phyloP scores from a whole-genome alignment of 2,113 vertebrate species.

The Muntiacus muntjak region DNA sequence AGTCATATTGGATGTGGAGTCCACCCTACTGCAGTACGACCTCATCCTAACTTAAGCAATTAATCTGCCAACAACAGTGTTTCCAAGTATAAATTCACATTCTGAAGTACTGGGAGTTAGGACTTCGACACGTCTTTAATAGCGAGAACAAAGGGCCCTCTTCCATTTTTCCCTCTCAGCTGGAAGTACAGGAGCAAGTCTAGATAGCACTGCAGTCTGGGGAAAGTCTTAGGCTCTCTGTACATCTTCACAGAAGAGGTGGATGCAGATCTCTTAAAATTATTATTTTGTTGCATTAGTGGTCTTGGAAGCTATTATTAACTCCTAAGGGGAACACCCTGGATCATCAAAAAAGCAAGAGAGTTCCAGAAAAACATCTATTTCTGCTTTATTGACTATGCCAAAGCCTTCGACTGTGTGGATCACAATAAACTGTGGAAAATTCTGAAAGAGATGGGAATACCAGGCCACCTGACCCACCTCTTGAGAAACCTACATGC shows the following conservation, averaged over 20 bases:
- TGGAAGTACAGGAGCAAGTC: not conserved
- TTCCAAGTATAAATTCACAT: not conserved
- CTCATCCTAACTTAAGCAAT: not conserved
- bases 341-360: no score
- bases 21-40: not conserved
- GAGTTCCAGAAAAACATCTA: no score
- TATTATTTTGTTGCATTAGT: not conserved
- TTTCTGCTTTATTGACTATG: no score
- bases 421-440: no score
- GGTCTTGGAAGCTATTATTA: not conserved
- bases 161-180: not conserved
- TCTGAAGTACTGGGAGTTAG: not conserved
- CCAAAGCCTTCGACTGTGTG: no score
- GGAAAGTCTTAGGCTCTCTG: not conserved
- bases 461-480: no score
- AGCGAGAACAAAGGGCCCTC: not conserved
- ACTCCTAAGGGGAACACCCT: not conserved
- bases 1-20: not conserved
- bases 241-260: not conserved
- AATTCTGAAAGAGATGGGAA: no score
- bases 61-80: not conserved
- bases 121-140: not conserved
- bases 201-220: not conserved
- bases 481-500: no score
- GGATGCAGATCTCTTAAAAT: not conserved